Evolutionary conservation across 2,888 invertebrate species (phyloP).

Genomic region (Eristalis intricaria): DNA sequence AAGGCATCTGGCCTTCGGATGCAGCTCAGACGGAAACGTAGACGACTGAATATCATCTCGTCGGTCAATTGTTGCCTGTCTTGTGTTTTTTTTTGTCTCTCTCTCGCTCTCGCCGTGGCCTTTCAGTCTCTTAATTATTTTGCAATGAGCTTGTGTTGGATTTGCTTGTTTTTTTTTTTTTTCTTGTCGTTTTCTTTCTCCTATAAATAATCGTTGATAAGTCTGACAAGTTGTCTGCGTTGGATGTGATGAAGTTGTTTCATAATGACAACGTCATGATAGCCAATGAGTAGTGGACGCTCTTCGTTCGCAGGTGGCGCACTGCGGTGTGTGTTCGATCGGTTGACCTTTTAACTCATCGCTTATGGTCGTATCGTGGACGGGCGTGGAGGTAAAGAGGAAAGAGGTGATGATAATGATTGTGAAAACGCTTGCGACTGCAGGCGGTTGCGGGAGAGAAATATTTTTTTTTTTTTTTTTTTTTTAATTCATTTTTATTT

Average conservation of each 20-base stretch:
- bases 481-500: no score
- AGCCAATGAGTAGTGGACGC: constrained; percentile 4
- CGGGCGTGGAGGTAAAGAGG: background rate
- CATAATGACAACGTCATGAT: constrained; percentile 45
- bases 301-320: background rate
- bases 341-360: background rate
- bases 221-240: constrained; percentile 57
- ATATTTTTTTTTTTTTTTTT: no score
- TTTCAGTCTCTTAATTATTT: background rate
- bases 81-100: background rate
- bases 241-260: constrained; percentile 43
- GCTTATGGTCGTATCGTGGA: background rate
- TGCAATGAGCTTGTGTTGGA: constrained; percentile 6
- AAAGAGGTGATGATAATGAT: background rate
- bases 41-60: background rate
- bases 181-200: background rate
- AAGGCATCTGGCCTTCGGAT: background rate
- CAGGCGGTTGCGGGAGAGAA: background rate
- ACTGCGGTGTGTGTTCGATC: background rate
- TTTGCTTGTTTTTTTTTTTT: background rate
- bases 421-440: background rate
- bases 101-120: background rate
- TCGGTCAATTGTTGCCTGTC: background rate
- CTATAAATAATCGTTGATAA: constrained; percentile 40
- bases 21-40: background rate